Conservation (phyloP, 2,113 vertebrate genomes). For the Labeo catla region DNA sequence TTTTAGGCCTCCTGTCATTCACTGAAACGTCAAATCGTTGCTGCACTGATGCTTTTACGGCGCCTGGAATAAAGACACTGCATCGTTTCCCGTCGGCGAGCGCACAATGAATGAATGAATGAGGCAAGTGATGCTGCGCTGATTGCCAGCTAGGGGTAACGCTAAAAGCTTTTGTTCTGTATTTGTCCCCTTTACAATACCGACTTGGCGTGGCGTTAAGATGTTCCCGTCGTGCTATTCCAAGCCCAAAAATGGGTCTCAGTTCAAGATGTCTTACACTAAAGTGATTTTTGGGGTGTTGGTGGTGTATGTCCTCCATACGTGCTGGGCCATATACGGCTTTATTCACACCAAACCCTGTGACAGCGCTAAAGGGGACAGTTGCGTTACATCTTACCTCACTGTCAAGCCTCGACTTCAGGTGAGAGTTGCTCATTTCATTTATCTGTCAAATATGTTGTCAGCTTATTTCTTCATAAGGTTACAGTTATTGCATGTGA, state of each 20-base stretch:
- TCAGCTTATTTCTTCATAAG: background rate
- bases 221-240: slow-evolving; percentile 76
- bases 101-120: background rate
- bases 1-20: background rate
- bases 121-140: background rate
- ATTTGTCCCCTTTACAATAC: background rate
- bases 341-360: slow-evolving; percentile 92
- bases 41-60: background rate
- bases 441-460: background rate
- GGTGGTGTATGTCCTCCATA: slow-evolving; percentile 88
- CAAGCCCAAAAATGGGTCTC: slow-evolving; percentile 64
- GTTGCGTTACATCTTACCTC: slow-evolving; percentile 89
- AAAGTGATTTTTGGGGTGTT: slow-evolving; percentile 91
- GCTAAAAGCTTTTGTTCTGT: background rate
- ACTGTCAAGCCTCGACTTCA: slow-evolving; percentile 85
- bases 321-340: slow-evolving; percentile 94
- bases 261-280: slow-evolving; percentile 80
- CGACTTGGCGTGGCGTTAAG: background rate
- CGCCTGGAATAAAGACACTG: background rate
- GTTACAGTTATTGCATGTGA: background rate
- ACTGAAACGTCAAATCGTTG: background rate
- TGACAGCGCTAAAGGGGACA: slow-evolving; percentile 68
- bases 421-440: slow-evolving; percentile 70
- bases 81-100: background rate
- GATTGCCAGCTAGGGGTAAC: background rate